Evolutionary conservation across 2,888 invertebrate genomes (phyloP).

Genomic region (Colostygia pectinataria): DNA sequence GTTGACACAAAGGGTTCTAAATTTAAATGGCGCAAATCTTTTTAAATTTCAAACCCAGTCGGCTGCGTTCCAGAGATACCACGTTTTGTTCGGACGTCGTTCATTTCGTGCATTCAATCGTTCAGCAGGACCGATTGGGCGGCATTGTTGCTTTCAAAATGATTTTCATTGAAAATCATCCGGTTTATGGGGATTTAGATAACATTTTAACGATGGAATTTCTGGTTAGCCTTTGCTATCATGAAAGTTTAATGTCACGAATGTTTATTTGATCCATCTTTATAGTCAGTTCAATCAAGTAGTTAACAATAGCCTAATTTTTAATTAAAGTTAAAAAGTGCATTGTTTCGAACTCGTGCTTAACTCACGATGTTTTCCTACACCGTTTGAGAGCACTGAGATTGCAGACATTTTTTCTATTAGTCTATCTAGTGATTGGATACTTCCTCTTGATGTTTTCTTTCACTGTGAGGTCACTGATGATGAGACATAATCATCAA

Average conservation of each 20-base stretch:
- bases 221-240: background rate
- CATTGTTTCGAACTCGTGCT: too few species aligned
- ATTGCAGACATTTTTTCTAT: too few species aligned
- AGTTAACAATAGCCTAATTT: too few species aligned
- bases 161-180: constrained; percentile 14
- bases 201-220: constrained; percentile 5
- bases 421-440: too few species aligned
- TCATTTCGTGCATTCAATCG: constrained; percentile 29
- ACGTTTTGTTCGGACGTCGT: constrained; percentile 33
- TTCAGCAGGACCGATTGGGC: constrained; percentile 23
- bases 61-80: constrained; percentile 48
- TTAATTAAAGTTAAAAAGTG: too few species aligned
- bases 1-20: constrained; percentile 24
- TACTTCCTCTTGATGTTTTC: too few species aligned
- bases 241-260: background rate
- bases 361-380: too few species aligned
- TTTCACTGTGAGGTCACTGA: too few species aligned
- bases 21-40: constrained; percentile 23
- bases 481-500: too few species aligned
- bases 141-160: constrained; percentile 22
- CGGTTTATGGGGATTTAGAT: constrained; percentile 12
- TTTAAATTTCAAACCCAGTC: constrained; percentile 23
- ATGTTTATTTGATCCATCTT: too few species aligned
- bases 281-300: too few species aligned
- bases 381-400: too few species aligned